Conservation (phyloP, 2,113 vertebrate genomes). For the Pseudorectes ferrugineus region DNA sequence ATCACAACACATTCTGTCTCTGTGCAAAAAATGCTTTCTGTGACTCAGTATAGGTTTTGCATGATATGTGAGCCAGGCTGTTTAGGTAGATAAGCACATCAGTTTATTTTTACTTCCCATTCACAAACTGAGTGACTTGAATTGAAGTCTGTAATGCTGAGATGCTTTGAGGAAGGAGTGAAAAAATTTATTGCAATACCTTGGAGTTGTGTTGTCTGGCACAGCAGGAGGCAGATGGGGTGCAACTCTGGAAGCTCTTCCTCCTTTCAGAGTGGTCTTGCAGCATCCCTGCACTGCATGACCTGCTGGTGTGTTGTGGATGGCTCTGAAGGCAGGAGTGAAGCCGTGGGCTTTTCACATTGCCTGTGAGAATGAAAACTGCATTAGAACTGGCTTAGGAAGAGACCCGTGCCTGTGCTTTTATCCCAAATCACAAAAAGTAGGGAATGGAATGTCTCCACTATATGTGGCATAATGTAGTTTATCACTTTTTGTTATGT, state of each 20-base stretch:
- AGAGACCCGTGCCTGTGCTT: not conserved
- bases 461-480: not conserved
- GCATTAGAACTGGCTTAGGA: not conserved
- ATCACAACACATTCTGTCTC: not conserved
- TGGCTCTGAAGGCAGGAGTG: not conserved
- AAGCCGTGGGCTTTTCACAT: not conserved
- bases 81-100: not conserved
- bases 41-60: not conserved
- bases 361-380: not conserved
- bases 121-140: not conserved
- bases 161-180: not conserved
- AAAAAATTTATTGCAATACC: not conserved
- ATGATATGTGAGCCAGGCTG: not conserved
- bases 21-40: not conserved
- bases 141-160: not conserved
- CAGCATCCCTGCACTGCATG: not conserved
- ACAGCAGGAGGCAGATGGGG: not conserved
- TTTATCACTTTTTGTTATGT: not conserved
- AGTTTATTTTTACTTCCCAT: not conserved
- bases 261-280: not conserved
- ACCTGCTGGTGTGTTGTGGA: not conserved
- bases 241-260: not conserved
- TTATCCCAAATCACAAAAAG: not conserved
- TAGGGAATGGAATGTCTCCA: not conserved
- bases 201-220: not conserved